These are phyloP conservation scores for Coptotermes formosanus DNA, from an alignment of 1,140 invertebrate genomes.

Conservation along the genomic window DNA sequence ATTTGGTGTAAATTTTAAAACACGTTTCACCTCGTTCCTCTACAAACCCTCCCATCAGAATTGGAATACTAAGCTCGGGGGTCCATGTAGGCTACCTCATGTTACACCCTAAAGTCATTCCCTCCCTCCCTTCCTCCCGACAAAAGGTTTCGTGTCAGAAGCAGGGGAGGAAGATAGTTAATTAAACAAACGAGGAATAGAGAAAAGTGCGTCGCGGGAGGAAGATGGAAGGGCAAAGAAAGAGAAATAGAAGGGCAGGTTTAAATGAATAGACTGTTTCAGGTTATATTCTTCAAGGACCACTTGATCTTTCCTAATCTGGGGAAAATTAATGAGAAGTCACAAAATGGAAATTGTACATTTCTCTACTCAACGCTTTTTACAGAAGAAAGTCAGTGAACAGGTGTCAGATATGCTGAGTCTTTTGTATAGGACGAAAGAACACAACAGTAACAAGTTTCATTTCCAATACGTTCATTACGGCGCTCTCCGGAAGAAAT, in stretches of 20 bases:
- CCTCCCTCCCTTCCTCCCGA: neutral
- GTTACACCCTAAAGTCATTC: neutral
- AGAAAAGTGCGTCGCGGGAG: neutral
- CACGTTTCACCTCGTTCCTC: no score
- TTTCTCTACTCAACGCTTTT: no score
- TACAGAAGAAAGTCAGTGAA: no score
- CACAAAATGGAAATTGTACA: neutral
- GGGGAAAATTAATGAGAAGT: neutral
- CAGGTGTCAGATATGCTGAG: no score
- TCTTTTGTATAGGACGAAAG: no score
- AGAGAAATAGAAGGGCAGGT: neutral
- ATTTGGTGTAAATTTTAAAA: no score
- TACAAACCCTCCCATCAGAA: no score
- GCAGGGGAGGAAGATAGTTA: neutral
- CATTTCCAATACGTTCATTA: no score
- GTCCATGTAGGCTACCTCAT: neutral
- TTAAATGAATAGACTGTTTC: neutral
- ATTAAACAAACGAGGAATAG: conserved; percentile 14
- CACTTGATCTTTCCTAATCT: neutral
- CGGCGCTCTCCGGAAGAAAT: no score
- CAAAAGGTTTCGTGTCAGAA: neutral
- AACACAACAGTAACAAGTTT: no score
- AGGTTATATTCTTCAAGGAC: neutral
- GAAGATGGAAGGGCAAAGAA: no score
- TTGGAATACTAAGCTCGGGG: no score